Evolutionary conservation across 2,888 invertebrate genomes (phyloP).

Genomic region (Dicyrtoma fusca): DNA sequence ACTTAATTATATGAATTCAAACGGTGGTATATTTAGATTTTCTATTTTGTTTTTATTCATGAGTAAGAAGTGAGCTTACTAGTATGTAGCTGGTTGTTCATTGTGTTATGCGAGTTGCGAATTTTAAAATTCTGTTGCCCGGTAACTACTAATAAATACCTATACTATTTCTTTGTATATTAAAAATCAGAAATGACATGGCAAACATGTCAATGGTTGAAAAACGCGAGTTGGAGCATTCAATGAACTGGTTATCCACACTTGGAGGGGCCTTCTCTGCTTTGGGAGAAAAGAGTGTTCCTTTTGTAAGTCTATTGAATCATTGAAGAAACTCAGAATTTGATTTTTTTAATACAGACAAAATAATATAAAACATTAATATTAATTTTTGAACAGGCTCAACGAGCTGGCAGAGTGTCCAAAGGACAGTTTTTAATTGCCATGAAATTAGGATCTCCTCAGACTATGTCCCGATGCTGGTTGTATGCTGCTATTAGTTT

Average conservation of each 20-base stretch:
- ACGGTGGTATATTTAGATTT: not conserved
- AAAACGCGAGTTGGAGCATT: constrained; percentile 71
- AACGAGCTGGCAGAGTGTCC: constrained; percentile 86
- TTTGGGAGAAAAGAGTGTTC: constrained; percentile 81
- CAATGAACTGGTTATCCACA: constrained; percentile 93
- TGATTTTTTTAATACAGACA: not conserved
- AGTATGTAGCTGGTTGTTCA: no score
- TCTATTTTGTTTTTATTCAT: no score
- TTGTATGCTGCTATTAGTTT: constrained; percentile 85
- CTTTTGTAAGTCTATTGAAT: constrained; percentile 71
- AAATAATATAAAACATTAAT: not conserved
- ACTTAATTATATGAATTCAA: no score
- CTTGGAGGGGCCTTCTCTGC: constrained; percentile 96
- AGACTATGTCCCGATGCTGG: constrained; percentile 77
- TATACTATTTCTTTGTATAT: not conserved
- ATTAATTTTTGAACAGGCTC: constrained; percentile 67
- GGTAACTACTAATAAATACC: no score
- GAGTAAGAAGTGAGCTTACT: no score
- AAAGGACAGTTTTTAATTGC: constrained; percentile 80
- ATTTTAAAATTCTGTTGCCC: no score
- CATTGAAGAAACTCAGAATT: no score
- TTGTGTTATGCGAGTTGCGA: no score
- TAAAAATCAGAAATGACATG: constrained; percentile 42
- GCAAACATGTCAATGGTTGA: constrained; percentile 39
- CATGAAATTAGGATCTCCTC: constrained; percentile 77